These are phyloP conservation scores for Drosophila sordidapex DNA, from an alignment of 2,888 invertebrate species.

Conservation along the genomic window DNA sequence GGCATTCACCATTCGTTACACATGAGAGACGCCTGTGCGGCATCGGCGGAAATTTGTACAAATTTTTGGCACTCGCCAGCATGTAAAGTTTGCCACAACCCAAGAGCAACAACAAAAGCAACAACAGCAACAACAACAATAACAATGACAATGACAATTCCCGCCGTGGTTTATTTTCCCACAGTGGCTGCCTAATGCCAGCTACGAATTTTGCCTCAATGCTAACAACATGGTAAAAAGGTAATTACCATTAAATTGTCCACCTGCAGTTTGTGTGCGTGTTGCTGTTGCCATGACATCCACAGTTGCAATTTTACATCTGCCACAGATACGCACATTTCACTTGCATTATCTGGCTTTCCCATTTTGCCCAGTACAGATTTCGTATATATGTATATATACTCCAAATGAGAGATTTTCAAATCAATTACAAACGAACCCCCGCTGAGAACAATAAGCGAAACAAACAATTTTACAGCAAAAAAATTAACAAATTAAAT, in stretches of 20 bases:
- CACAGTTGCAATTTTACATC: background rate
- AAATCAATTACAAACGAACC: background rate
- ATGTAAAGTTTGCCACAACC: constrained; percentile 42
- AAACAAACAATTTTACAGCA: background rate
- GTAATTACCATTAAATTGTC: constrained; percentile 71
- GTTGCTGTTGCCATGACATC: constrained; percentile 1
- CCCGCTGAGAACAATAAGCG: background rate
- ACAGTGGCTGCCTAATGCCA: constrained; percentile 52
- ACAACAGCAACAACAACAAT: constrained; percentile 16
- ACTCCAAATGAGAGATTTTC: background rate
- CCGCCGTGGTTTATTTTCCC: constrained; percentile 63
- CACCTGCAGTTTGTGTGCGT: constrained; percentile 15
- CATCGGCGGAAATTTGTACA: constrained; percentile 64
- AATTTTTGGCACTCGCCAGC: constrained; percentile 72
- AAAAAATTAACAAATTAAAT: background rate
- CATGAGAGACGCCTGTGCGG: constrained; percentile 29
- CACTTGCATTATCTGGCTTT: constrained; percentile 3
- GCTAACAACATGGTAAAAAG: constrained; percentile 66
- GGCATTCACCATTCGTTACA: constrained; percentile 72
- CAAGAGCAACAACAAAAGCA: constrained; percentile 9
- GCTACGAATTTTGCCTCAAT: constrained; percentile 69
- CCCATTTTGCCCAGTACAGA: background rate
- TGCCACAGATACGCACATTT: constrained; percentile 9
- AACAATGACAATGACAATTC: constrained; percentile 61
- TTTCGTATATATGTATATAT: background rate